Evolutionary conservation across 2,113 vertebrate genomes (phyloP).

Genomic region (human (Homo sapiens)): DNA sequence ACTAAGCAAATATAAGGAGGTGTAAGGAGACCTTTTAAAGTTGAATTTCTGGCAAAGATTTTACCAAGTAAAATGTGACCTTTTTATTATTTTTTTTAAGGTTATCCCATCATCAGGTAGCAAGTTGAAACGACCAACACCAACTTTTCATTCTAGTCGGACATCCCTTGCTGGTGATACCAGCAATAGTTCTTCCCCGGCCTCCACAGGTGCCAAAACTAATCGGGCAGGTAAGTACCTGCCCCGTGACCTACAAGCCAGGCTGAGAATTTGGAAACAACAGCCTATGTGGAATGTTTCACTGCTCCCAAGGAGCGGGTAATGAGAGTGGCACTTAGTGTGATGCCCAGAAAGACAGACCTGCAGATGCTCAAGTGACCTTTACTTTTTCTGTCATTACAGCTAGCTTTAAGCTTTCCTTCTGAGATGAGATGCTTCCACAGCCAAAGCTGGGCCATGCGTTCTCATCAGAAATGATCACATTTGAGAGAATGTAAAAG

Average conservation of each 20-base stretch:
- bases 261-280: not conserved
- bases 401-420: not conserved
- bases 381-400: not conserved
- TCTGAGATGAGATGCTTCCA: not conserved
- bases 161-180: constrained; percentile 96
- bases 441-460: not conserved
- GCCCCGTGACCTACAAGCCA: not conserved
- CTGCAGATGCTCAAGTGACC: not conserved
- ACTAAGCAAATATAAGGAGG: not conserved
- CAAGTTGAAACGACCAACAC: constrained; percentile 94
- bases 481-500: not conserved
- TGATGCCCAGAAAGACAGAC: not conserved
- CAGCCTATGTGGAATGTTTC: not conserved
- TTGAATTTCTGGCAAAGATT: not conserved
- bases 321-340: not conserved
- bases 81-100: constrained; percentile 82
- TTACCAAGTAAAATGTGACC: constrained; percentile 31
- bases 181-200: constrained; percentile 88
- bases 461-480: not conserved
- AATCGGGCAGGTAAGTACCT: constrained; percentile 87
- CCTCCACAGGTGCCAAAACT: constrained; percentile 88
- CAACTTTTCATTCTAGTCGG: constrained; percentile 93
- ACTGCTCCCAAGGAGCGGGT: not conserved
- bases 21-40: not conserved
- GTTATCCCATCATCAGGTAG: constrained; percentile 88